These are phyloP conservation scores for Oophaga sylvatica DNA, from an alignment of 2,797 vertebrate species.

Conservation along the genomic window DNA sequence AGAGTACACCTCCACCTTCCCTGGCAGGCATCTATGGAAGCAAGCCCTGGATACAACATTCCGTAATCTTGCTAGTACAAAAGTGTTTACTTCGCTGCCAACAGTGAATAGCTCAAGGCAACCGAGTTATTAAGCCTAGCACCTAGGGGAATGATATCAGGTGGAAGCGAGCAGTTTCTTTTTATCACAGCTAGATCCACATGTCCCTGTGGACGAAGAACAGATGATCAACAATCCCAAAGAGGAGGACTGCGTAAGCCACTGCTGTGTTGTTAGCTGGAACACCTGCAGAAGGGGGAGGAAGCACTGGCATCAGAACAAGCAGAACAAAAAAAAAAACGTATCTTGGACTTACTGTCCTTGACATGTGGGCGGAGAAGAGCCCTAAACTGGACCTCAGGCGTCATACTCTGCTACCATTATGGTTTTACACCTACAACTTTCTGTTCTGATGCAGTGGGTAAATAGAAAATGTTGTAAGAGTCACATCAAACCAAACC, in stretches of 20 bases:
- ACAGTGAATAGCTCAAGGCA: slow-evolving; percentile 47
- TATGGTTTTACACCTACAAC: not conserved
- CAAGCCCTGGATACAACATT: not conserved
- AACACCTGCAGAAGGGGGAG: slow-evolving; percentile 18
- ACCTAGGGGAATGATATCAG: slow-evolving; percentile 52
- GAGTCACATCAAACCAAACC: not conserved
- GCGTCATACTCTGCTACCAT: not conserved
- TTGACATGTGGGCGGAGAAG: slow-evolving; percentile 1
- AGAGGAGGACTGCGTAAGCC: not conserved
- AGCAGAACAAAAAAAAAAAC: not conserved
- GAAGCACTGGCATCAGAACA: not conserved
- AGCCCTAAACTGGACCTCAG: not conserved
- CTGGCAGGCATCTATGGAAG: not conserved
- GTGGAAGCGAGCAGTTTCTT: slow-evolving; percentile 27
- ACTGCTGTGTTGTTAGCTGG: not conserved
- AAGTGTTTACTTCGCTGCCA: slow-evolving; percentile 28
- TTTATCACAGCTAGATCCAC: slow-evolving; percentile 34
- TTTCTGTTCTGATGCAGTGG: not conserved
- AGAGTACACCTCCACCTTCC: not conserved
- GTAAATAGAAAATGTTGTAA: not conserved
- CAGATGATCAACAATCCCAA: slow-evolving; percentile 53
- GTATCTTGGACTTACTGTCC: not conserved
- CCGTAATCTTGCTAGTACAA: slow-evolving; percentile 4
- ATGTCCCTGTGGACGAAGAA: slow-evolving; percentile 41
- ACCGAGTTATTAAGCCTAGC: slow-evolving; percentile 42